A percentile compares a stretch with the other conserved stretches of the same genome.
phyloP scores from a whole-genome alignment of 2,113 vertebrate species.

The Zapornia atra region DNA sequence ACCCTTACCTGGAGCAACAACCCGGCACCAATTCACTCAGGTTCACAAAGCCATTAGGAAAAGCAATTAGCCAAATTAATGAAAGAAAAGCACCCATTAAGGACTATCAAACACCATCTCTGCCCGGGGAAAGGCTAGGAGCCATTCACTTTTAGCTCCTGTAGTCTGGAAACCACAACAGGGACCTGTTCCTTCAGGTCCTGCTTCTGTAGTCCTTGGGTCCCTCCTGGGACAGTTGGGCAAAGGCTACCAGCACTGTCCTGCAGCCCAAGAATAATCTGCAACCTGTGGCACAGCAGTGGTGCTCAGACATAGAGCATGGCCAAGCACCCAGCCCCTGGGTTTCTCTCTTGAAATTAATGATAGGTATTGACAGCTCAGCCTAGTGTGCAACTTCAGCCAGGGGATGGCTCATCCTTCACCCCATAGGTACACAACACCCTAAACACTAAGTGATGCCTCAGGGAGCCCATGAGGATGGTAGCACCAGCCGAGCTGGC shows the following conservation, averaged over 20 bases:
- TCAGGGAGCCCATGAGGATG: background rate
- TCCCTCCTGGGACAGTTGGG: background rate
- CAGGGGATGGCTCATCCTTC: background rate
- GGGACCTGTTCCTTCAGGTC: background rate
- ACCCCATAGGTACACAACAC: background rate
- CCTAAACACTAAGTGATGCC: accelerated
- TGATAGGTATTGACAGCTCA: background rate
- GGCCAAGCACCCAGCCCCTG: accelerated
- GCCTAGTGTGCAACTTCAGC: background rate
- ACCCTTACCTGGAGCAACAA: background rate
- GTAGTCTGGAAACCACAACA: background rate
- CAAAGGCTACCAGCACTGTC: accelerated
- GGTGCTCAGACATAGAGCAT: accelerated
- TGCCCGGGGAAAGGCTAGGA: background rate
- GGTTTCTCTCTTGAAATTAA: background rate
- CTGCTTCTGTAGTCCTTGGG: background rate
- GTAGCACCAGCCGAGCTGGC: background rate
- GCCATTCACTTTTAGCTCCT: conserved; percentile 9
- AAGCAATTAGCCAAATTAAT: conserved; percentile 38
- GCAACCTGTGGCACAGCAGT: accelerated
- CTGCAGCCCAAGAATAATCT: background rate
- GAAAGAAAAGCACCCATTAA: conserved; percentile 37
- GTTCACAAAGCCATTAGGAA: conserved; percentile 38
- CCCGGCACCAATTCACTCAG: background rate
- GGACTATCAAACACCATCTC: conserved; percentile 6